Conservation (phyloP, 2,797 vertebrate species). For the Siniperca obscura region DNA sequence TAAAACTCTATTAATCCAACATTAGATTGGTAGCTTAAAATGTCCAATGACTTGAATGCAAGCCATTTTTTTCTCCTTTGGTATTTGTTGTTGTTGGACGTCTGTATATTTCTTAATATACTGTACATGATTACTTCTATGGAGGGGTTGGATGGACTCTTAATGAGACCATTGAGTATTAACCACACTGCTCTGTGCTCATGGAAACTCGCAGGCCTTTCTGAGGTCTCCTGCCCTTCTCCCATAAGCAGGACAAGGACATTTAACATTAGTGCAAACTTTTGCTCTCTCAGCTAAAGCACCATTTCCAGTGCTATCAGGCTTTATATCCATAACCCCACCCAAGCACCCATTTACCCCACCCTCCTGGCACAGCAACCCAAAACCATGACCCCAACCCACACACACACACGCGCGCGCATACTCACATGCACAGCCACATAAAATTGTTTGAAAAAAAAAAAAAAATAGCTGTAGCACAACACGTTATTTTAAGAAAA, state of each 20-base stretch:
- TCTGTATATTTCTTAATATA: slow-evolving; percentile 67
- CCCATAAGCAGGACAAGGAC: slow-evolving; percentile 84
- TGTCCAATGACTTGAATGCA: slow-evolving; percentile 66
- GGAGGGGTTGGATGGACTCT: slow-evolving; percentile 75
- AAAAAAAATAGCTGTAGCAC: slow-evolving; percentile 71
- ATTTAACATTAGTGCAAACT: slow-evolving; percentile 89
- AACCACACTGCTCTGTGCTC: slow-evolving; percentile 76
- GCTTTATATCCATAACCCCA: slow-evolving; percentile 82
- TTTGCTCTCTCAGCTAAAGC: slow-evolving; percentile 88
- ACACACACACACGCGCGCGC: slow-evolving; percentile 15
- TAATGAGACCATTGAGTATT: slow-evolving; percentile 73
- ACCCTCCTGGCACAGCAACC: slow-evolving; percentile 78
- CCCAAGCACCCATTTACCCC: slow-evolving; percentile 76
- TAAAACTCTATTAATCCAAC: slow-evolving; percentile 66
- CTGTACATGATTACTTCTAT: slow-evolving; percentile 72
- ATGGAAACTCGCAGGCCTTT: slow-evolving; percentile 83
- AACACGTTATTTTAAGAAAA: slow-evolving; percentile 73
- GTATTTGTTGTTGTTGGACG: slow-evolving; percentile 75
- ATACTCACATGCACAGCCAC: slow-evolving; percentile 60
- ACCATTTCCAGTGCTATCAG: slow-evolving; percentile 89
- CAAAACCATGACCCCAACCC: slow-evolving; percentile 60
- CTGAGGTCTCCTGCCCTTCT: slow-evolving; percentile 80
- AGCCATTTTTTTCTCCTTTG: slow-evolving; percentile 77
- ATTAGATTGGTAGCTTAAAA: slow-evolving; percentile 73
- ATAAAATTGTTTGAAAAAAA: slow-evolving; percentile 67